Conservation (phyloP, 2,888 invertebrate species). For the Lithodes maja region DNA sequence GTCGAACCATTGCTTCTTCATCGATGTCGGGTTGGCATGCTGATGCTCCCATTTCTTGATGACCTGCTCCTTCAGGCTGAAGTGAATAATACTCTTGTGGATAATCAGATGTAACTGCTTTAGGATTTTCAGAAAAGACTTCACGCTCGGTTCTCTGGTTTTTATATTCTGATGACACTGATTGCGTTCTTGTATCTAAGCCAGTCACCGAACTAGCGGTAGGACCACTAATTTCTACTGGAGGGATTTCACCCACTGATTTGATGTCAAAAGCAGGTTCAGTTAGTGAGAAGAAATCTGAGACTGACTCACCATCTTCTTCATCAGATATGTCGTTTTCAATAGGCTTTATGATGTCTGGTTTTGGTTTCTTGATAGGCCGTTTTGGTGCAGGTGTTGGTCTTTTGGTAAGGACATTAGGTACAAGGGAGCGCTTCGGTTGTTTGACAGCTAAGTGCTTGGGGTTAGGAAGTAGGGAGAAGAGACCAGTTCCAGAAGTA, state of each 20-base stretch:
- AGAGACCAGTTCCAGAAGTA: constrained; percentile 68
- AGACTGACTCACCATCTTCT: constrained; percentile 23
- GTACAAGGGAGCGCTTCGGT: constrained; percentile 56
- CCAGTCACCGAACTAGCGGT: background rate
- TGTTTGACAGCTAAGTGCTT: constrained; percentile 50
- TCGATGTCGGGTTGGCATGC: constrained; percentile 37
- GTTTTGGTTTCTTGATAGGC: background rate
- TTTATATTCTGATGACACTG: too few species aligned
- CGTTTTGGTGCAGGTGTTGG: background rate
- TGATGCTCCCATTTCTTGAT: background rate
- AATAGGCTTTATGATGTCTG: background rate
- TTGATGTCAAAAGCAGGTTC: background rate
- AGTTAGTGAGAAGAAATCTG: constrained; percentile 57
- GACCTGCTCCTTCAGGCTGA: background rate
- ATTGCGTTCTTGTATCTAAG: background rate
- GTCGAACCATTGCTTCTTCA: constrained; percentile 77
- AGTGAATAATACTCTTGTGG: background rate
- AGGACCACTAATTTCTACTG: background rate
- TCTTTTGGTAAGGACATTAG: constrained; percentile 59
- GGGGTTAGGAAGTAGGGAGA: constrained; percentile 71
- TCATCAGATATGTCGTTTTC: constrained; percentile 22
- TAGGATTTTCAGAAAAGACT: too few species aligned
- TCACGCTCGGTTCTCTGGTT: too few species aligned
- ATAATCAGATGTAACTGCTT: background rate
- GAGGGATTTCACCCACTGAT: background rate